Evolutionary conservation across 2,888 invertebrate genomes (phyloP), one percentile per base, ranked within the genome.

Genomic region (Maniola hyperantus): DNA sequence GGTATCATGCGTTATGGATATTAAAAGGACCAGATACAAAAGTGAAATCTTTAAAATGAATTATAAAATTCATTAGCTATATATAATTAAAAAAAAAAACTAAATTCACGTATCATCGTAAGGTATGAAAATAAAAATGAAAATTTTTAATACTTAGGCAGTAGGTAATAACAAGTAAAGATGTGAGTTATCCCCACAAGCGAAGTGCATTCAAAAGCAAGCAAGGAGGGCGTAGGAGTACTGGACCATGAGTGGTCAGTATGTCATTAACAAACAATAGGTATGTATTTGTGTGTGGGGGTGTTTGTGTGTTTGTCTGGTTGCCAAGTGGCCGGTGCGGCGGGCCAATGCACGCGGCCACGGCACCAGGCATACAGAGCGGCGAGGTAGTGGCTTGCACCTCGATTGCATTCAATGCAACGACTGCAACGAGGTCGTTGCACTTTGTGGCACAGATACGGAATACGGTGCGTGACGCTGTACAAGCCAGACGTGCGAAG

Each of bases 301-400:
- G 64, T 66, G 79, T 77, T 73, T 80, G 80, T 80, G 78, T 75
- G 83, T 79, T 71, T 77, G 80, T 77, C 74, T 82, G 82, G 90
- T 91, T 91, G 91, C 88, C 91, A 91, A 90, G 89, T 89, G 90
- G 88, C 80, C 87, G 76, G 83, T 81, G 81, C 79, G 77, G 79
- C 83, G 83, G 83, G 85, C 81, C 82, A 77, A 76, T 76, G 64
- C 73, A 76, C 78, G 85, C 85, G 89, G 85, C 87, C 88, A 79
- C 72, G 68, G 62, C 79, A 92, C 89, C 83, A 91, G 93, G 92
- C 82, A 78, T 72, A 57, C 89, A 92, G 83, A 68, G 68, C 55
- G 48, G 57, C 68, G 76, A 76, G 72, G 81, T 74, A 78, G 69
- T 83, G 75, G 55, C 68, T 55, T 61, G 58, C 61, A 57, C 5